Percentiles rank a stretch among this genome's conserved stretches.
These are phyloP conservation scores for Elmis aenea DNA, from an alignment of 2,888 invertebrate species.

Conservation along the genomic window DNA sequence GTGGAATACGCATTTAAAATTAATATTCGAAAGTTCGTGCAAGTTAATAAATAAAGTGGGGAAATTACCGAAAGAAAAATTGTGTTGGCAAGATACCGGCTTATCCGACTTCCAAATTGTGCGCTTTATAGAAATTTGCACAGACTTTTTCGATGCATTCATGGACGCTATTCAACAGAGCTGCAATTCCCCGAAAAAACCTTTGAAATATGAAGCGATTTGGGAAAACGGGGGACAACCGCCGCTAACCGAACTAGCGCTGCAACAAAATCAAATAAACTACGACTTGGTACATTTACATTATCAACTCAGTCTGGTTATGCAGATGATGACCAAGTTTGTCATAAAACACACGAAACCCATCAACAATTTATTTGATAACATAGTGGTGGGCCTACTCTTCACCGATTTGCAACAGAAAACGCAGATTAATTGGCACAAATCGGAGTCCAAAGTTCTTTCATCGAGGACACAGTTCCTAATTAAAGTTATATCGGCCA, in stretches of 20 bases:
- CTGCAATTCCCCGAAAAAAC: constrained; percentile 36
- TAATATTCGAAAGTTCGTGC: constrained; percentile 69
- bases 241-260: constrained; percentile 70
- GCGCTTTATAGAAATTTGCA: constrained; percentile 48
- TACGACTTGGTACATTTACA: constrained; percentile 74
- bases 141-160: constrained; percentile 50
- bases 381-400: constrained; percentile 57
- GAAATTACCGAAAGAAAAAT: constrained; percentile 77
- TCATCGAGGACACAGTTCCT: constrained; percentile 67
- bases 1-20: constrained; percentile 86
- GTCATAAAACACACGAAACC: constrained; percentile 69
- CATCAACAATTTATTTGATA: constrained; percentile 71
- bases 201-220: constrained; percentile 55
- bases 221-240: constrained; percentile 61
- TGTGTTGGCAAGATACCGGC: constrained; percentile 74
- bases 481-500: constrained; percentile 65
- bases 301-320: constrained; percentile 69
- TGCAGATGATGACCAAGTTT: constrained; percentile 76
- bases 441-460: constrained; percentile 64
- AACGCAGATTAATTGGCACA: constrained; percentile 56
- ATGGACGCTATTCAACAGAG: constrained; percentile 43
- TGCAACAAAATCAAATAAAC: constrained; percentile 70
- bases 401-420: constrained; percentile 48
- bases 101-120: constrained; percentile 60
- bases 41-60: constrained; percentile 77